Conservation (phyloP, 2,113 vertebrate genomes). For the Eurypyga helias region DNA sequence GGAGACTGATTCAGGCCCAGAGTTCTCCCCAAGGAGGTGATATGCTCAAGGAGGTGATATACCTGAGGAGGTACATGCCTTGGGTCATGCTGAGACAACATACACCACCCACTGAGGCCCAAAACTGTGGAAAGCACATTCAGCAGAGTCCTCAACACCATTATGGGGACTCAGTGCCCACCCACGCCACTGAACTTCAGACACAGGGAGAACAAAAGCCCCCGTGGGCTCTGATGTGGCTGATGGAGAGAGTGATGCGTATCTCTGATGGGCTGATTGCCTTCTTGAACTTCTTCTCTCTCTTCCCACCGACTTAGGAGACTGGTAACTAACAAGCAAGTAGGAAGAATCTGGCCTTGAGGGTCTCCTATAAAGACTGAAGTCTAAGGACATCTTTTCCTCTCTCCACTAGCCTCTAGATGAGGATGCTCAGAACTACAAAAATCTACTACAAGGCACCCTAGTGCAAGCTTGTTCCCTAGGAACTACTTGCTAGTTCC, state of each 20-base stretch:
- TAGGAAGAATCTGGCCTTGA: neutral
- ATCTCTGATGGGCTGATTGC: neutral
- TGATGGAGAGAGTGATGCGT: neutral
- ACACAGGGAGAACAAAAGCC: neutral
- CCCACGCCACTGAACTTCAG: fast-evolving
- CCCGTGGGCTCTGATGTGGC: fast-evolving
- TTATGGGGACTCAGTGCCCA: fast-evolving
- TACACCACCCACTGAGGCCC: neutral
- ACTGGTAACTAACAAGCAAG: neutral
- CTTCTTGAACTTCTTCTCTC: neutral
- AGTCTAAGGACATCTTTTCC: neutral
- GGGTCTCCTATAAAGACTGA: neutral
- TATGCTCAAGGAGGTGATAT: neutral
- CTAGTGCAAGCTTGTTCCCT: neutral
- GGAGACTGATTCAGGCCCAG: neutral
- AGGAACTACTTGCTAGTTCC: neutral
- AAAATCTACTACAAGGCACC: neutral
- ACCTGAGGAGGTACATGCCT: neutral
- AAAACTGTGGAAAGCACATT: neutral
- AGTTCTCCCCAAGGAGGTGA: neutral
- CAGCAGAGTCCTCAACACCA: neutral
- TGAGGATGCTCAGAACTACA: neutral
- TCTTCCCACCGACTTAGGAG: neutral
- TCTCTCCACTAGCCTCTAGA: neutral
- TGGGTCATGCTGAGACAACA: neutral